A percentile compares a stretch with the other conserved stretches of the same genome.
Evolutionary conservation across 1,140 invertebrate species (phyloP).

Genomic region (Oedothorax gibbosus): DNA sequence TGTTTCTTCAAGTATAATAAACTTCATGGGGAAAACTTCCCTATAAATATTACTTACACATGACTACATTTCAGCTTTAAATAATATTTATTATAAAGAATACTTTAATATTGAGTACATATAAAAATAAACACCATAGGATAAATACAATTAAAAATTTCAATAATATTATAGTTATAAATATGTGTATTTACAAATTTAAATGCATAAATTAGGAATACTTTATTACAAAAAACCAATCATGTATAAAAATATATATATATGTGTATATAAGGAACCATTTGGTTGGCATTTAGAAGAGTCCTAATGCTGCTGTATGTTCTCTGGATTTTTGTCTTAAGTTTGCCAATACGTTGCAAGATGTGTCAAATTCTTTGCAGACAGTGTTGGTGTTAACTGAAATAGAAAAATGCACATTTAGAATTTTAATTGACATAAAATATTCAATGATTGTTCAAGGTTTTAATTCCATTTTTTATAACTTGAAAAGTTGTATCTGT

Average conservation of each 20-base stretch:
- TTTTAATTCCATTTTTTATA: neutral
- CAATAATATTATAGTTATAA: too few relatives aligned
- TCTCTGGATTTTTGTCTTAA: constrained; percentile 62
- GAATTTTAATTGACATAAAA: neutral
- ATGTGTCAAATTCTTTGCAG: constrained; percentile 62
- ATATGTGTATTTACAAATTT: too few relatives aligned
- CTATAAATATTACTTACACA: too few relatives aligned
- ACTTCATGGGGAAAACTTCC: too few relatives aligned
- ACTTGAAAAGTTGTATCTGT: neutral
- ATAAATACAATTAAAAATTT: too few relatives aligned
- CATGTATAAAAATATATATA: neutral
- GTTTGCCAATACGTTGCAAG: constrained; percentile 59
- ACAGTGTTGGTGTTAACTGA: constrained; percentile 39
- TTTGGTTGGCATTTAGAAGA: constrained; percentile 29
- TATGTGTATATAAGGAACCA: neutral
- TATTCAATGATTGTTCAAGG: neutral
- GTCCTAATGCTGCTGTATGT: constrained; percentile 61
- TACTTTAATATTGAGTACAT: too few relatives aligned
- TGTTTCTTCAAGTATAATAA: too few relatives aligned
- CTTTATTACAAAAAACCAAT: neutral
- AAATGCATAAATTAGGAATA: neutral
- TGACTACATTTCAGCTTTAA: too few relatives aligned
- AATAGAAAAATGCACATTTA: constrained; percentile 6
- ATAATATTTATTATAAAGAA: too few relatives aligned
- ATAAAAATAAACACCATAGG: too few relatives aligned